phyloP scores from a whole-genome alignment of 2,113 vertebrate species.

The Tragelaphus imberbis region DNA sequence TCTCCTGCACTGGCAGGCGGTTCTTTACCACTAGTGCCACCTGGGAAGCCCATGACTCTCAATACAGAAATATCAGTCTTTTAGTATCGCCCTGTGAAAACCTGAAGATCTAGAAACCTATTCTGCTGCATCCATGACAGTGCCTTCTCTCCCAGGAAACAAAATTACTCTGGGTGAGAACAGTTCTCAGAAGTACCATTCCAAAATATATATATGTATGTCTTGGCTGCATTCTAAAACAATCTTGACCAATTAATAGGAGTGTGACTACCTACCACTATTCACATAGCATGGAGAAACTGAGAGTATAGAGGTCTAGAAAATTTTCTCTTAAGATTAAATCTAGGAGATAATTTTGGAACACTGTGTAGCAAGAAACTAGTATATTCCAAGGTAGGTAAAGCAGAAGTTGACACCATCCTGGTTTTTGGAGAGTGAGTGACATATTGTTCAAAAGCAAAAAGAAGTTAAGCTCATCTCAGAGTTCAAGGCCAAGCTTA shows the following conservation, averaged over 20 bases:
- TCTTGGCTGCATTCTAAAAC: neutral
- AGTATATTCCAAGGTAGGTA: neutral
- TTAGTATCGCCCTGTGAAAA: neutral
- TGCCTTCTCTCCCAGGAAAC: neutral
- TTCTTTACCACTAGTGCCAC: neutral
- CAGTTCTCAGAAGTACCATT: neutral
- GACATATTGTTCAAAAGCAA: neutral
- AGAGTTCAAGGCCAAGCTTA: slow-evolving; percentile 35
- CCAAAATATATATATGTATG: neutral
- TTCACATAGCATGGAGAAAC: neutral
- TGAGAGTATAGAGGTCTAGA: neutral
- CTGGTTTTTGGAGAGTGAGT: neutral
- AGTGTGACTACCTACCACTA: neutral
- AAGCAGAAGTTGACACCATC: neutral
- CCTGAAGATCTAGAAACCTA: neutral
- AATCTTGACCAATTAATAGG: neutral
- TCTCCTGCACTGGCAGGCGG: neutral
- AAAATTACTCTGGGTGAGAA: neutral
- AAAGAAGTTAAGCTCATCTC: slow-evolving; percentile 21
- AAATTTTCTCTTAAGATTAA: neutral
- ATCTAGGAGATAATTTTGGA: neutral
- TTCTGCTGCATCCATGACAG: neutral
- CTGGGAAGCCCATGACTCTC: neutral
- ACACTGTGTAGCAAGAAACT: neutral
- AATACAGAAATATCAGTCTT: neutral